Evolutionary conservation across 2,113 vertebrate genomes (phyloP), one percentile per base, ranked within the genome.

Genomic region (Saccopteryx bilineata): DNA sequence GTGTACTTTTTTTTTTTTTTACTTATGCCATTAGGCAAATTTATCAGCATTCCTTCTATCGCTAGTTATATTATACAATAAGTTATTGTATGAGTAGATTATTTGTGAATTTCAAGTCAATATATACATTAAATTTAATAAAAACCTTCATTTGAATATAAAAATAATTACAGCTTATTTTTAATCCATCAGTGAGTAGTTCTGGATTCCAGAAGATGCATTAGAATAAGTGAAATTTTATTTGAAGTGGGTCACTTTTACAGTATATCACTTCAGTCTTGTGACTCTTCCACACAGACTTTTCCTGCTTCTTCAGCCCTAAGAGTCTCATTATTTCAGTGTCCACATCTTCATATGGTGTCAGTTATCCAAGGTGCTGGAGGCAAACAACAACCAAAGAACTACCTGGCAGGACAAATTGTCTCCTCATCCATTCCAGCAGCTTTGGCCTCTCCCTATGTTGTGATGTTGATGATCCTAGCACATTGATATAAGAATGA

Each of bases 351-450:
- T 94, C 33, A 69, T 39, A 63, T 13, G 46, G 80, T 46, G 46
- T 33, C 66, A 72, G n/a, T 91, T 89, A 9, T 69, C 74, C 48
- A 89, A 69, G 58, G 88, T 11, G 63, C 72, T 90, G 79, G 74
- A 86, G 92, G 52, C 78, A 91, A 93, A 75, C 26, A 82, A 71
- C 7, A 11, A 50, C 52, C 52, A 91, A 68, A 89, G 24, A 84
- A 95, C 23, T 65, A 71, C 19, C 60, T n/a, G n/a, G 56, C 12
- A 75, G 83, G 39, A 71, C 63, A 79, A 2, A 54, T 33, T 68
- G 86, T 28, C 12, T 85, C 71, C 28, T 90, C 28, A 17, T 63
- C 58, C 19, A 48, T 26, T 50, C 11, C 10, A 82, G 68, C 10
- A 52, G 39, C 23, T 54, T 48, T n/a, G 21, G 18, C n/a, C 46